Conservation (phyloP, 2,113 vertebrate species). For the Spheniscus mendiculus region DNA sequence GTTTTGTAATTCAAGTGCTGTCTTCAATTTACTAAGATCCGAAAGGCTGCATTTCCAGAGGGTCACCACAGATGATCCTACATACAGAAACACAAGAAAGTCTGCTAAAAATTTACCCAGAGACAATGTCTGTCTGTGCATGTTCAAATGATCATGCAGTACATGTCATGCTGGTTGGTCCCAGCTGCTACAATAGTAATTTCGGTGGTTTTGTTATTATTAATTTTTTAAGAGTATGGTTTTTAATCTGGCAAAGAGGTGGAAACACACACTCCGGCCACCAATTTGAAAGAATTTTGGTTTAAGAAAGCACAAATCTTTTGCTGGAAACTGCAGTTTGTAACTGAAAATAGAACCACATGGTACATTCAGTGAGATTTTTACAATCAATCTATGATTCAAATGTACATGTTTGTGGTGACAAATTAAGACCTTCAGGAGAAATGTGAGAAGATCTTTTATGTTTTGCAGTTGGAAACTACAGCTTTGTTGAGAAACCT, state of each 20-base stretch:
- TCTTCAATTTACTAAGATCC: not conserved
- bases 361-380: not conserved
- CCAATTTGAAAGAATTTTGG: not conserved
- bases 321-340: not conserved
- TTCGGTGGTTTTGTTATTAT: accelerated
- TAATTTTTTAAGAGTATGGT: not conserved
- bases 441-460: not conserved
- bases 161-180: not conserved
- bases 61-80: not conserved
- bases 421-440: not conserved
- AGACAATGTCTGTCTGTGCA: not conserved
- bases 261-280: not conserved
- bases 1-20: conserved; percentile 4
- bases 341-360: not conserved
- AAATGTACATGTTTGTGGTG: not conserved
- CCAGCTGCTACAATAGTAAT: not conserved
- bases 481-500: not conserved
- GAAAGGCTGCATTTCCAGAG: not conserved
- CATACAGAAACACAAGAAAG: not conserved
- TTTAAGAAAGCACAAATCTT: not conserved
- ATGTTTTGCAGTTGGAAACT: not conserved
- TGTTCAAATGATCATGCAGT: not conserved
- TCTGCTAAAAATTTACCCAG: not conserved
- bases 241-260: not conserved
- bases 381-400: not conserved